Base-by-base conservation (phyloP, 2,888 invertebrate species). In the Zaprionus lineosus region DNA sequence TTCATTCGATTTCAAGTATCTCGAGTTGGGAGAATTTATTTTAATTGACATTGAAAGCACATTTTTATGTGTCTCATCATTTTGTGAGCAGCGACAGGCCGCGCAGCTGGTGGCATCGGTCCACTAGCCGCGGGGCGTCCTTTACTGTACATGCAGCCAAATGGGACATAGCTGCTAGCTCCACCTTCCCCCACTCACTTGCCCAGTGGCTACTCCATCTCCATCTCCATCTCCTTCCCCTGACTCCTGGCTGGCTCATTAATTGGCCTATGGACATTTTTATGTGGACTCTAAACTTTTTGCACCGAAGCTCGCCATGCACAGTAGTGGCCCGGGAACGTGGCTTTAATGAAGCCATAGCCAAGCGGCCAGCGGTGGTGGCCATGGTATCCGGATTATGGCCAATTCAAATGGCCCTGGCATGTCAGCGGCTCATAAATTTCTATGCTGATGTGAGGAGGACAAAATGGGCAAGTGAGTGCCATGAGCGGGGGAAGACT, bases 41-140 rank as follows among this genome's bases (percentile, higher is more conserved):
- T 83, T 86, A 86, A 85, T 85, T 84, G 74, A 74, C 81, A 86
- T 81, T 86, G 83, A 86, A 78, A 72, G 71, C 60, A 69, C 59
- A 69, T 85, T 78, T 76, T 71, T 67, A 70, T 83, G 66, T 57
- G 66, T 56, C 81, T 50, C 83, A 75, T 72, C 83, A 79, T 72
- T 65, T 59, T 53, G 34, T 28, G 46, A 39, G 41, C 57, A 62
- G 67, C 53, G 68, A 71, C 78, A 68, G 74, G 50, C 62, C 39
- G 52, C 75, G 48, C 72, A 59, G 75, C 46, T 63, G 75, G 82
- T 44, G 62, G 51, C 55, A 28, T 36, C 46, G 47, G 19, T 12
- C 43, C 44, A 29, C 9, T 39, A 61, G 31, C 82, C 60, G 37
- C 29, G 78, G 82, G 82, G 60, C 29, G 74, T 39, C 69, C 53